Conservation (phyloP, 1,140 invertebrate species). For the Bombus affinis region DNA sequence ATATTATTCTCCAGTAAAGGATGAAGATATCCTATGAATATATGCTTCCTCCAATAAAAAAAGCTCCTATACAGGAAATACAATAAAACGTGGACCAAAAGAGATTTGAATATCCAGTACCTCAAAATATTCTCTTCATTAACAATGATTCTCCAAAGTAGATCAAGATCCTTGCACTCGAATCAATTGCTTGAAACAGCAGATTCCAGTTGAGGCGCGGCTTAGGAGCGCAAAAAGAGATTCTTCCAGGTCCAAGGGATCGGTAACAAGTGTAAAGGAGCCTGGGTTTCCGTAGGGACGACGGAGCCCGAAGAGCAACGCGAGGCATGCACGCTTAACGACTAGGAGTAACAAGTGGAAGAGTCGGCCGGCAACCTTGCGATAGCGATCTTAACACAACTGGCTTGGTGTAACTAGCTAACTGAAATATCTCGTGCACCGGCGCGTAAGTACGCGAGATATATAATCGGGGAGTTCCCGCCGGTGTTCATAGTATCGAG, state of each 20-base stretch:
- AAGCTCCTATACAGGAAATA: neutral
- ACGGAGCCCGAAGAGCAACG: slow-evolving; percentile 33
- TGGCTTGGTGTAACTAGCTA: slow-evolving; percentile 63
- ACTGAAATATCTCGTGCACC: slow-evolving; percentile 67
- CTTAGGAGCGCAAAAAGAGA: slow-evolving; percentile 4
- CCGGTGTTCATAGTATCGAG: neutral
- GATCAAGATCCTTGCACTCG: neutral
- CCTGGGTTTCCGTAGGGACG: slow-evolving; percentile 28
- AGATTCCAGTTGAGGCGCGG: neutral
- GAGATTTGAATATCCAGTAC: neutral
- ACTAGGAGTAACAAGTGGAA: slow-evolving; percentile 68
- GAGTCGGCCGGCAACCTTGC: slow-evolving; percentile 61
- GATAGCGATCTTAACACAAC: slow-evolving; percentile 69
- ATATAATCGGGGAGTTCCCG: slow-evolving; percentile 16
- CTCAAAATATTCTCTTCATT: neutral
- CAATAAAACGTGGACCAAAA: neutral
- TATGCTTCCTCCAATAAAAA: neutral
- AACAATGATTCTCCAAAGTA: neutral
- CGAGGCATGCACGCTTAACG: slow-evolving; percentile 46
- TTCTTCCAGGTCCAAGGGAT: neutral
- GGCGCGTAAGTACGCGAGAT: slow-evolving; percentile 18
- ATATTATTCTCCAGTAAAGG: too few species aligned
- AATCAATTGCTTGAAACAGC: neutral
- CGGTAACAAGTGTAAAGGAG: slow-evolving; percentile 13
- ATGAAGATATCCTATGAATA: neutral